A percentile compares a stretch with the other conserved stretches of the same genome.
phyloP scores from a whole-genome alignment of 2,113 vertebrate genomes.

The Reinhardtius hippoglossoides region DNA sequence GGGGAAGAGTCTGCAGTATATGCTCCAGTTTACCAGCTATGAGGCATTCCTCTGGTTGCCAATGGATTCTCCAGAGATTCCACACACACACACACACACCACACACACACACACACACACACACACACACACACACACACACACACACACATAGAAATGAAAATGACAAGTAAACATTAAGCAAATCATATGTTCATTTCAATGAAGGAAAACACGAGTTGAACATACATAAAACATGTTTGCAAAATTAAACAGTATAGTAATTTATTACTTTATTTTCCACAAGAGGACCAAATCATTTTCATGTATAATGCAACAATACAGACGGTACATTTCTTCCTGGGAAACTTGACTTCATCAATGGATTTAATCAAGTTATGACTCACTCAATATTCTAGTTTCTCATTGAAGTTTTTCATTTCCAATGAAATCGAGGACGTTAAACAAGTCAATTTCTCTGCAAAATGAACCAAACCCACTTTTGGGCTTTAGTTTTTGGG shows the following conservation, averaged over 20 bases:
- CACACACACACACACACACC: constrained; percentile 8
- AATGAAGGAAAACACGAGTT: too few relatives aligned
- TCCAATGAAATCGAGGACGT: background rate
- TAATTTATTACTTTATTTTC: background rate
- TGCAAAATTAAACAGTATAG: too few relatives aligned
- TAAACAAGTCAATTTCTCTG: background rate
- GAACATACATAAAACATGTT: too few relatives aligned
- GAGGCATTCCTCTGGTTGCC: constrained; percentile 13
- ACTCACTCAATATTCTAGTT: constrained; percentile 5
- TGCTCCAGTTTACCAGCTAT: constrained; percentile 5
- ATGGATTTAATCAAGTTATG: background rate
- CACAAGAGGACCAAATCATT: background rate
- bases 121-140: too few relatives aligned
- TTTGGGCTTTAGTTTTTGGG: too few relatives aligned
- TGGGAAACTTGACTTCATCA: background rate
- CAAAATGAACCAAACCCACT: background rate
- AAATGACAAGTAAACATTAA: background rate
- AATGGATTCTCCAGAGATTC: constrained; percentile 32
- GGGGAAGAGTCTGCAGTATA: background rate
- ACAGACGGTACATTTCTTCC: background rate
- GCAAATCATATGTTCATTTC: background rate
- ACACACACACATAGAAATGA: background rate
- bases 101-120: too few relatives aligned
- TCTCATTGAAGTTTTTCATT: background rate
- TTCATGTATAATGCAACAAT: background rate